Evolutionary conservation across 2,797 vertebrate species (phyloP).

Genomic region (Poeciliopsis gracilis): DNA sequence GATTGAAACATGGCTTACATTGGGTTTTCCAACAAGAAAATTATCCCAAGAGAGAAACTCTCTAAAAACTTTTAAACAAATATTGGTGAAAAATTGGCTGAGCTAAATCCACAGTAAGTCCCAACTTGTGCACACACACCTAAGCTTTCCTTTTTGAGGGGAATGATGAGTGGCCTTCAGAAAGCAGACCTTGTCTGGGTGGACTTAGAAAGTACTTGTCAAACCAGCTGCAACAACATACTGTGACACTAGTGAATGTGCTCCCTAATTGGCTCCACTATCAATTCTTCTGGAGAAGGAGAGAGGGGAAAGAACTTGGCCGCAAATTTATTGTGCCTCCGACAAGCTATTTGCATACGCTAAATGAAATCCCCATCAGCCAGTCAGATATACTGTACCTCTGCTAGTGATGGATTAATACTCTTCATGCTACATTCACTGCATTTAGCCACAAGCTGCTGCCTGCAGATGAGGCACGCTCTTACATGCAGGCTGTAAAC

Average conservation of each 20-base stretch:
- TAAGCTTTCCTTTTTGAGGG: not conserved
- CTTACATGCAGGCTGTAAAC: constrained; percentile 35
- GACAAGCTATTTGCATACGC: constrained; percentile 72
- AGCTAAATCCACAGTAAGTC: not conserved
- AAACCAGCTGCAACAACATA: constrained; percentile 11
- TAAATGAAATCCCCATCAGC: constrained; percentile 73
- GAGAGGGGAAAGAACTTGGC: constrained; percentile 31
- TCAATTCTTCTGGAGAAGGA: constrained; percentile 34
- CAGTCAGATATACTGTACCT: constrained; percentile 58
- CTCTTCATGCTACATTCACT: constrained; percentile 64
- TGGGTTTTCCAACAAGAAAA: not conserved
- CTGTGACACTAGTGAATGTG: constrained; percentile 32
- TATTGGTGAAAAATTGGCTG: not conserved
- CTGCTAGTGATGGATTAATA: constrained; percentile 67
- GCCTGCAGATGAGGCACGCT: constrained; percentile 42
- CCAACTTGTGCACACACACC: not conserved
- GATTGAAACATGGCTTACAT: not conserved
- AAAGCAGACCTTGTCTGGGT: constrained; percentile 3
- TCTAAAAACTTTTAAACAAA: not conserved
- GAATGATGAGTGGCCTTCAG: constrained; percentile 22
- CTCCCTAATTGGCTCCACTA: constrained; percentile 58
- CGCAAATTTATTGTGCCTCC: constrained; percentile 49
- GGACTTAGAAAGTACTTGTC: constrained; percentile 13
- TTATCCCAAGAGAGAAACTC: not conserved
- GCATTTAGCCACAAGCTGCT: constrained; percentile 62